Base-by-base conservation (phyloP, 2,888 invertebrate genomes). In the Trimorus sp. region DNA sequence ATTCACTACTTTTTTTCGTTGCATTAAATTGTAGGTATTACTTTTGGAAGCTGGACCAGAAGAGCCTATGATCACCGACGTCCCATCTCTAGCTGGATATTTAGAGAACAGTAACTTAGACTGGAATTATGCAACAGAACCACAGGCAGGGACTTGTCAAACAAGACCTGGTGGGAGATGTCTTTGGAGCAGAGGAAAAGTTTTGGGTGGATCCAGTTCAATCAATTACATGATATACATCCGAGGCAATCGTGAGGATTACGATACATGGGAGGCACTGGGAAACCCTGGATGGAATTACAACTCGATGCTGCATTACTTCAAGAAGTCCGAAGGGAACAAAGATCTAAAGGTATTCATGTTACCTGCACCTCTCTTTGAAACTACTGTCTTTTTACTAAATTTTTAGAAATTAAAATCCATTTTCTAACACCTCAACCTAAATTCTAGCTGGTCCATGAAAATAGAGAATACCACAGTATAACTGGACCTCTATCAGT, bases 91-190 rank as follows among this genome's bases (percentile, higher is more conserved):
- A n/a, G 94, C 95, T 0, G 93, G 94, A 9, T 92, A 91, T 83
- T 71, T 89, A 40, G 82, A 80, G 40, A 84, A 69, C 0, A 89
- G 88, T 58, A 88, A 92, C 86, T 94, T 96, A 36, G 96, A 96
- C 89, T 96, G 95, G 95, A 92, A 92, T 84, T 96, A 95, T 89
- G 91, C 93, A 66, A 95, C 95, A 0, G 95, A 95, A 87, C 94
- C 95, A 0, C 94, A 94, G 71, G 92, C 93, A 79, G 87, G 93
- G 83, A 93, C 94, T 0, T 95, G 95, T 86, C 90, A 93, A 56
- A 93, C 94, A 0, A 93, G 94, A 84, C 91, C 92, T 54, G 93
- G 93, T 1, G 1, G 8, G 16, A 93, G 93, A 3, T 95, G 95
- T 76, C 86, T 92, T 8, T 95, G 95, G 95, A 93, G 94, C 45